Evolutionary conservation across 2,113 vertebrate genomes (phyloP).

Genomic region (Irena cyanogastra): DNA sequence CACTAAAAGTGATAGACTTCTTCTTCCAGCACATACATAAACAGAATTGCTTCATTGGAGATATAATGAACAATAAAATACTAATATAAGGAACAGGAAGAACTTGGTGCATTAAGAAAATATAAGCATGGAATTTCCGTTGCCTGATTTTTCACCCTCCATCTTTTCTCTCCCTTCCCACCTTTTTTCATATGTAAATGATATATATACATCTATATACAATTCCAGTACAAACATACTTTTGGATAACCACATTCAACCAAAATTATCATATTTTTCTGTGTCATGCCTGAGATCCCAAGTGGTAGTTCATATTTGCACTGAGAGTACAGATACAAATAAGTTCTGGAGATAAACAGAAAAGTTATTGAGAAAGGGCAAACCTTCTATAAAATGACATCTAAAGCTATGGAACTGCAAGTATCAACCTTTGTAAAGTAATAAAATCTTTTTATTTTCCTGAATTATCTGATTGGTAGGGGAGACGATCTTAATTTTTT

Average conservation of each 20-base stretch:
- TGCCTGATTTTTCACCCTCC: background rate
- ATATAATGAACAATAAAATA: background rate
- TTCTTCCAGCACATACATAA: background rate
- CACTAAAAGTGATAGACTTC: background rate
- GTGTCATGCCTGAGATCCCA: constrained; percentile 67
- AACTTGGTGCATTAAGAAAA: background rate
- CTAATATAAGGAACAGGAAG: background rate
- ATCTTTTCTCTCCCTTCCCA: background rate
- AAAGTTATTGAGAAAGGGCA: constrained; percentile 72
- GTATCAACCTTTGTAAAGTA: background rate
- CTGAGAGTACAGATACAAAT: constrained; percentile 41
- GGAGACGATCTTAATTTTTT: background rate
- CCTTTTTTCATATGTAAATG: background rate
- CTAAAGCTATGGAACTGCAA: constrained; percentile 60
- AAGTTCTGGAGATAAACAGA: constrained; percentile 67
- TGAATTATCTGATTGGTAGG: background rate
- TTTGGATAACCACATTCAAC: constrained; percentile 65
- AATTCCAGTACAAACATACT: constrained; percentile 70
- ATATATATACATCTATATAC: background rate
- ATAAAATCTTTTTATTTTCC: background rate
- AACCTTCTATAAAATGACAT: constrained; percentile 38
- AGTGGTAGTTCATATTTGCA: constrained; percentile 42
- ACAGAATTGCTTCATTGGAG: background rate
- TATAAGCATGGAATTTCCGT: background rate
- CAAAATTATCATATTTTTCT: constrained; percentile 70